Evolutionary conservation across 35 echinoderm and acorn worm species (phyloP), one percentile per base, ranked within the genome.

Genomic region (Apostichopus californicus): DNA sequence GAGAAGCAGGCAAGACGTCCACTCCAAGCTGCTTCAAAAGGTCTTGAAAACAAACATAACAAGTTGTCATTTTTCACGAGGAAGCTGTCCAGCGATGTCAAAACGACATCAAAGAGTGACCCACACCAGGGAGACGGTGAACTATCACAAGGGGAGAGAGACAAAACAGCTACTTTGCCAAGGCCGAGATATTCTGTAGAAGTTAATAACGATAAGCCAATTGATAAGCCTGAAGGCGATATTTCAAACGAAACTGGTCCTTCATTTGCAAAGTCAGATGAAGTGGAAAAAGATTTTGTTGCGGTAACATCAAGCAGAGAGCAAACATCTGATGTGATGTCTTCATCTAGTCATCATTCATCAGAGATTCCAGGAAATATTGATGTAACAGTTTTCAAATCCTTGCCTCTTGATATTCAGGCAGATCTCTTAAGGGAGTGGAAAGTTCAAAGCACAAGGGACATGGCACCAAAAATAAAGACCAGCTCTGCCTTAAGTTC

Each of bases 341-440:
- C 66, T 15, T 56, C 53, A 24, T 8, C 24, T 60, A 3, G 26
- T 10, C 34, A 46, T 46, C 8, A 60, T 53, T 78, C 17, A 20
- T 54, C 10, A 5, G 83, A 78, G 22, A 78, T 95, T 8, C 94
- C 94, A 22, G 71, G 80, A 22, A 59, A 95, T 77, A 85, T 95
- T 80, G 94, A 95, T 61, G 57, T 18, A 46, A 73, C 81, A 3
- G 90, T 95, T 17, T 97, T 97, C 58, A 9, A 12, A 22, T 73
- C 89, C 6, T 87, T 97, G 54, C 96, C 96, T 64, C 5, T 12
- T 54, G 86, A 94, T 52, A 64, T 97, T 8, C 94, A 93, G 34
- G 73, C 93, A 56, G 96, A 97, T 28, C 61, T 97, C 17, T 73
- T 90, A 25, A 78, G 56, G 21, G 85, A 97, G n/a, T 97, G 95